Percentiles rank a stretch among this genome's conserved stretches.
Evolutionary conservation across 2,113 vertebrate genomes (phyloP).

Genomic region (Rhinoderma darwinii): DNA sequence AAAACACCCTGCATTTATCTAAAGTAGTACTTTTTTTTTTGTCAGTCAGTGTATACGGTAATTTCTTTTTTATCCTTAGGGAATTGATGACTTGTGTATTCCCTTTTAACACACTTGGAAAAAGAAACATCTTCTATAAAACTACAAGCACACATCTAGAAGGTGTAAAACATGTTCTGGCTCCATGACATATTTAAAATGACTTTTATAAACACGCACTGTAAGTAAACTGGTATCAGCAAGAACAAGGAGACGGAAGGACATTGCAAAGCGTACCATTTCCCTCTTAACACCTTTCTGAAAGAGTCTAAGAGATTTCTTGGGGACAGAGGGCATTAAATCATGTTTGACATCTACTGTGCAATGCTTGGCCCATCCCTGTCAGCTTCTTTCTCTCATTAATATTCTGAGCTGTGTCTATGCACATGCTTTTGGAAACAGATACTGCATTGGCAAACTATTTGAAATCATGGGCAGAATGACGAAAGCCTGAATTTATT

Average conservation of each 20-base stretch:
- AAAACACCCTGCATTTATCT: not conserved
- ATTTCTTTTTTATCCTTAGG: not conserved
- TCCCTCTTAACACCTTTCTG: constrained; percentile 54
- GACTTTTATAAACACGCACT: constrained; percentile 32
- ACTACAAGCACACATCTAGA: not conserved
- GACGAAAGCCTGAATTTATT: constrained; percentile 54
- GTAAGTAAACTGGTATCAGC: constrained; percentile 18
- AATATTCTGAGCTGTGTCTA: constrained; percentile 47
- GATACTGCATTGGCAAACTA: constrained; percentile 59
- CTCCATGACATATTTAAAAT: constrained; percentile 19
- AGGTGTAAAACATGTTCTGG: constrained; percentile 20
- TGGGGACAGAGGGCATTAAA: constrained; percentile 55
- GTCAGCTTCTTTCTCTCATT: constrained; percentile 44
- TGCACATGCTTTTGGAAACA: constrained; percentile 59
- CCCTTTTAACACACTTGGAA: not conserved
- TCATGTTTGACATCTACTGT: constrained; percentile 56
- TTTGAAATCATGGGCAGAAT: constrained; percentile 57
- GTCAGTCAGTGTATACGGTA: not conserved
- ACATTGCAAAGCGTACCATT: constrained; percentile 26
- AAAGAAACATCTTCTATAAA: not conserved
- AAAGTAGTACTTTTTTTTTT: not conserved
- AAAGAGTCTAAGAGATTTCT: constrained; percentile 43
- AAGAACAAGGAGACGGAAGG: constrained; percentile 44
- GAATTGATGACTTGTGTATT: not conserved
- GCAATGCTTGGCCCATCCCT: constrained; percentile 47